Base-by-base conservation (phyloP, 1,140 invertebrate genomes). In the Colletes gigas region DNA sequence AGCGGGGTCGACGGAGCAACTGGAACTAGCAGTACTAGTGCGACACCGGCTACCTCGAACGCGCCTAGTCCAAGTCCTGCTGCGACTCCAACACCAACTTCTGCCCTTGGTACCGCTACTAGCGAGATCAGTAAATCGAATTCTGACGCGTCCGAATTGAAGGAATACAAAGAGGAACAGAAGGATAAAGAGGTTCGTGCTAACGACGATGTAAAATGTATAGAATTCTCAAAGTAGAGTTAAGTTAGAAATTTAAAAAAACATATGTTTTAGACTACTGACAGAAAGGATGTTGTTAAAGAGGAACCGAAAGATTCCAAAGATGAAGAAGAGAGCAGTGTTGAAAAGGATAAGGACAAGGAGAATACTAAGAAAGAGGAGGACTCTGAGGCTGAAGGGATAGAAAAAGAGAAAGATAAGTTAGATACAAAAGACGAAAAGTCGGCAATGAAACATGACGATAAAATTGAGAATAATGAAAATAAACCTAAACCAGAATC, bases 1-100 rank as follows among this genome's bases (percentile, higher is more conserved):
- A 86, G 85, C 3, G 88, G 91, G 81, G 89, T 89, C 30, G 89
- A 87, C 44, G 87, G 93, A 83, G 88, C 93, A 62, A 91, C 93
- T 14, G 91, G 90, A 17, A 88, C 92, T 9, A 94, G 95, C 21
- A 95, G 94, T 78, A 95, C 94, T 14, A 94, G 93, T 83, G 94
- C 94, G 14, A 96, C 96, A 1, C 95, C 95, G n/a, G 95, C 96
- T 1, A 95, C 96, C 9, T 96, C 96, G 82, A 96, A 96, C 12
- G 96, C 96, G 0, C 94, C 96, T 0, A 96, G 95, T 88, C 96
- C 97, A 0, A 92, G 92, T 79, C 92, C 94, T 47, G 89, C 89
- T 47, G 94, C 95, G 0, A 93, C 89, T 0, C 90, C 95, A 6
- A 95, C 95, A 1, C 94, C 94, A 0, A 91, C 93, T 15, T 90